Evolutionary conservation across 2,888 invertebrate species (phyloP), one percentile per base, ranked within the genome.

Genomic region (Drosophila meridiana): DNA sequence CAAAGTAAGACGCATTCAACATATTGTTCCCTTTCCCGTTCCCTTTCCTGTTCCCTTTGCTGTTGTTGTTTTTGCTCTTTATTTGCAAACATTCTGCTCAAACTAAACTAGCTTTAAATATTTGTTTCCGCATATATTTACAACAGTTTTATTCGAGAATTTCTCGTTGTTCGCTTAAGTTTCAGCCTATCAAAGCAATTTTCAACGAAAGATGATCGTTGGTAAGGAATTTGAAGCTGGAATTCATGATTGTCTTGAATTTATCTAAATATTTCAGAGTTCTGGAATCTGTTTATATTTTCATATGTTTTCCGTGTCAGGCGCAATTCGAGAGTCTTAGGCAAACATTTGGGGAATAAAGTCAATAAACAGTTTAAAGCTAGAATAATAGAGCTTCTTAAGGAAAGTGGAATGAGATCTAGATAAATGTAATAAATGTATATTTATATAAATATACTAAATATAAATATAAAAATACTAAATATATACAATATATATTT

Each of bases 1-100:
- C 53, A 73, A 73, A 78, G 70, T 57, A 72, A 78, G 60, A 71
- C 58, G 57, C 48, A 74, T 42, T 53, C 63, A 74, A 53, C 65
- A 70, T 66, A 40, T 64, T 74, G 57, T 53, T 55, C 26, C 40
- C 20, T 20, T 20, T 20, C 20, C 20, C 50, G 40, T 20, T 28
- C 4, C 8, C 20, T 3, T 61, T 30, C 14, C 34, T 34, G 34
- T 2, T 34, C 8, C 34, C 34, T 34, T 43, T 66, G 14, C 28
- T 20, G 38, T 32, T 56, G 32, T 40, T 32, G 38, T 28, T 63
- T 26, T 28, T 60, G 2, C 6, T 14, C 8, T 34, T 36, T 47
- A 34, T 34, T 26, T 26, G 45, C n/a, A 28, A 45, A 11, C 13
- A 20, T 56, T 42, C 30, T n/a, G 30, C 14, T 13, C 6, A 20